phyloP scores from a whole-genome alignment of 2,797 vertebrate species.

The Periparus ater region DNA sequence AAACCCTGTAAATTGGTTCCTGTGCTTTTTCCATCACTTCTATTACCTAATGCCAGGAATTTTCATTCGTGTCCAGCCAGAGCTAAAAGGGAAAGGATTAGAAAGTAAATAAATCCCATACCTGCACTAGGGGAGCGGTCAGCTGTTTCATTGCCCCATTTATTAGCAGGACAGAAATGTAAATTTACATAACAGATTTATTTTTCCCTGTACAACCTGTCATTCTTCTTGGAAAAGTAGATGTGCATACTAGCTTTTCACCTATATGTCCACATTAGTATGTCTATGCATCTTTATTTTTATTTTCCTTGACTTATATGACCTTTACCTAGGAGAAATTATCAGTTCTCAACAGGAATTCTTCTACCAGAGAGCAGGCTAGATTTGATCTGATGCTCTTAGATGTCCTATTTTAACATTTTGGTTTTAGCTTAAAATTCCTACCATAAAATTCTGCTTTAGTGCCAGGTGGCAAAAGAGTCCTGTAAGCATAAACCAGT shows the following conservation, averaged over 20 bases:
- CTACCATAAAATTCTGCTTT: not conserved
- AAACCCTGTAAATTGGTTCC: constrained; percentile 86
- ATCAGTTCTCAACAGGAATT: not conserved
- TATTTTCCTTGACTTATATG: not conserved
- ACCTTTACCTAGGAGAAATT: not conserved
- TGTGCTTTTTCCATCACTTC: constrained; percentile 77
- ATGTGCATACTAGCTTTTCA: not conserved
- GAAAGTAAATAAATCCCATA: constrained; percentile 86
- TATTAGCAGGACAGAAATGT: constrained; percentile 84
- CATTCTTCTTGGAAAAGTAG: not conserved
- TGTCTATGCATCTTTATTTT: not conserved
- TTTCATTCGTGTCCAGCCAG: constrained; percentile 85
- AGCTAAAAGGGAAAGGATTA: constrained; percentile 85
- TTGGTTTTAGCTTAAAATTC: not conserved
- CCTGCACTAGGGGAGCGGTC: constrained; percentile 81
- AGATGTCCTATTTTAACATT: not conserved
- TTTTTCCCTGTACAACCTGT: not conserved
- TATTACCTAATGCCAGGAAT: constrained; percentile 79
- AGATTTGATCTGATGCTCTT: not conserved
- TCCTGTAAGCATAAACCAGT: not conserved
- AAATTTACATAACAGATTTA: constrained; percentile 68
- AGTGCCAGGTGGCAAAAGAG: not conserved
- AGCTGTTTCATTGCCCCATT: constrained; percentile 85
- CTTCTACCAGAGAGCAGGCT: not conserved
- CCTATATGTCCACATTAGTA: not conserved